Conservation (phyloP, 2,113 vertebrate genomes). For the Heterocephalus glaber region DNA sequence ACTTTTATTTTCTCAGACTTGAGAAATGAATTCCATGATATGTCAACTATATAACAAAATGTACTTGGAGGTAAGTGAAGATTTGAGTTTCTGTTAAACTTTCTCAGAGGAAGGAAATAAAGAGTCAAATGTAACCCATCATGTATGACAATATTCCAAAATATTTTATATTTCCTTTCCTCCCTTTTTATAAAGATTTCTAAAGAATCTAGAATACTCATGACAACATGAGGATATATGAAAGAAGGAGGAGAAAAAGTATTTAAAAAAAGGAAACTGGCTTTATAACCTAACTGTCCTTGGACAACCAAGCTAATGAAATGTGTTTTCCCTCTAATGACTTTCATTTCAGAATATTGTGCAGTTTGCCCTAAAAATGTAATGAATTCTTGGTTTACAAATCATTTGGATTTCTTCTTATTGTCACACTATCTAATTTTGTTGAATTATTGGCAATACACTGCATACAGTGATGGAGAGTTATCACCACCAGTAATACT, state of each 20-base stretch:
- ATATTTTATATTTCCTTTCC: not conserved
- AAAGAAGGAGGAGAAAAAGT: not conserved
- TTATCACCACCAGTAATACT: conserved; percentile 36
- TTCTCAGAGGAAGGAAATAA: not conserved
- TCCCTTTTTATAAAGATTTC: conserved; percentile 8
- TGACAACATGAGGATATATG: not conserved
- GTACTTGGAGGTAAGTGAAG: not conserved
- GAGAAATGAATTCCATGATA: not conserved
- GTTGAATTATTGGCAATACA: conserved; percentile 60
- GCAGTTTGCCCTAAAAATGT: conserved; percentile 59
- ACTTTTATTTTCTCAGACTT: not conserved
- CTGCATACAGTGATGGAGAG: conserved; percentile 47
- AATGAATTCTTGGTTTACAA: conserved; percentile 58
- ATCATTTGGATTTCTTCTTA: conserved; percentile 72
- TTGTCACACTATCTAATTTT: conserved; percentile 69
- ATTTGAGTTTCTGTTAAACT: conserved; percentile 32
- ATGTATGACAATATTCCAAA: not conserved
- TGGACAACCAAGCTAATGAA: conserved; percentile 66
- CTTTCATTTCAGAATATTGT: conserved; percentile 57
- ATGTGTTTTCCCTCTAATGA: conserved; percentile 39
- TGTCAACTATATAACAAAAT: not conserved
- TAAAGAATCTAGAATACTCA: not conserved
- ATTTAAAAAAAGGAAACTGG: conserved; percentile 49
- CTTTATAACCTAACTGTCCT: conserved; percentile 50
- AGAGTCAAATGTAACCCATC: not conserved